Conservation (phyloP, 2,113 vertebrate species). For the Lipophrys pholis region DNA sequence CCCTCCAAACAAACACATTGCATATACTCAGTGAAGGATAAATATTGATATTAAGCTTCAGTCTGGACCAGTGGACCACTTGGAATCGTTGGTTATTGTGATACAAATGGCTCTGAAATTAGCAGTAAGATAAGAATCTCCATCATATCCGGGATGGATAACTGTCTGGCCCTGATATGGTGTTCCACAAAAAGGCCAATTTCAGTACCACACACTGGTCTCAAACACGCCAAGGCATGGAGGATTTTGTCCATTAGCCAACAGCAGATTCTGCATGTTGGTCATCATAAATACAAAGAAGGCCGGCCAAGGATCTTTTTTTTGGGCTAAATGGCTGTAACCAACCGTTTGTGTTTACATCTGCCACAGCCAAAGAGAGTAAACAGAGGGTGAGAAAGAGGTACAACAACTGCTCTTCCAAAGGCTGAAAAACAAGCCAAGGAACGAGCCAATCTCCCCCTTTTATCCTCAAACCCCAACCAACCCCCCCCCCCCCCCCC, state of each 20-base stretch:
- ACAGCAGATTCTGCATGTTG: constrained; percentile 44
- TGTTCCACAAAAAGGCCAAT: not conserved
- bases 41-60: not conserved
- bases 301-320: constrained; percentile 46
- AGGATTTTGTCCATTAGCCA: constrained; percentile 43
- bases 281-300: constrained; percentile 59
- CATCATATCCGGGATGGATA: not conserved
- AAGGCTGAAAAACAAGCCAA: constrained; percentile 48
- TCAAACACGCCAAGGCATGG: constrained; percentile 3
- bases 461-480: not conserved
- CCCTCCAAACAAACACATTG: too few relatives aligned
- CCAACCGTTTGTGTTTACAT: constrained; percentile 71
- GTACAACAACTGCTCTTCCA: constrained; percentile 60
- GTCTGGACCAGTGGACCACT: not conserved
- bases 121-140: not conserved
- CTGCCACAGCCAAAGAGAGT: constrained; percentile 68
- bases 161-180: not conserved
- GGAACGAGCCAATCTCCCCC: constrained; percentile 28
- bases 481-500: not conserved
- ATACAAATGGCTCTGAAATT: not conserved
- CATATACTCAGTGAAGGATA: not conserved
- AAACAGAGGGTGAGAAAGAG: constrained; percentile 69
- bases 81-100: not conserved
- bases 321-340: constrained; percentile 60
- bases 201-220: not conserved